Base-by-base conservation (phyloP, 2,797 vertebrate species). In the Helicolenus hilgendorfi region DNA sequence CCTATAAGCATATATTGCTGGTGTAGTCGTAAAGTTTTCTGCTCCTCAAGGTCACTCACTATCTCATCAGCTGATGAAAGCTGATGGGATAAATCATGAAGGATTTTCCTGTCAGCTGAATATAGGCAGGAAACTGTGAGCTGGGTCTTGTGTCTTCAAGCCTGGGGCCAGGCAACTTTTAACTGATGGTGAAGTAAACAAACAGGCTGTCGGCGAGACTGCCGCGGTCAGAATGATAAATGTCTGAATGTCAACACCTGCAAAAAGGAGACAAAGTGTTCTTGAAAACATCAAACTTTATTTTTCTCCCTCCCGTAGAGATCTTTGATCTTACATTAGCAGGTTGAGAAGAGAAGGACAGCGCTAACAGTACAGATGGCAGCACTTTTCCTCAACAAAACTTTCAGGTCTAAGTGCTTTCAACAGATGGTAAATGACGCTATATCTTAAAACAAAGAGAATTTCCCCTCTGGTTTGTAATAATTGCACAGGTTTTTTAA, bases 151-250 rank as follows among this genome's bases (percentile, higher is more conserved):
- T 70, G 77, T 87, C 83, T 87, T 82, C 33, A 14, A 77, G 83
- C 81, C 36, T 22, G 58, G 56, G 73, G 82, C 80, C 74, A 5
- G 68, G 35, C 27, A 77, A 90, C 89, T 81, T 86, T 90, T 87
- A 89, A 94, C 88, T 83, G 87, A 92, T 84, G 90, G 63, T 36
- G 81, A 87, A 62, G 90, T 84, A 93, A 92, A 95, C 81, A 92
- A 89, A 94, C 75, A 63, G 45, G 79, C 81, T 86, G 81, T 65
- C 60, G 27, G 71, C 3, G 11, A 69, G 59, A n/a, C 77, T 7
- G 78, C 71, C 33, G n/a, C 67, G 70, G 81, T 87, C 87, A 89
- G 82, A 86, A 77, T 94, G 90, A 92, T 85, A 81, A 94, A 91
- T 79, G 81, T 80, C 59, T 90, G 79, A 75, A 74, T 79, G 87